phyloP scores from a whole-genome alignment of 2,113 vertebrate genomes.

The Clupea harengus region DNA sequence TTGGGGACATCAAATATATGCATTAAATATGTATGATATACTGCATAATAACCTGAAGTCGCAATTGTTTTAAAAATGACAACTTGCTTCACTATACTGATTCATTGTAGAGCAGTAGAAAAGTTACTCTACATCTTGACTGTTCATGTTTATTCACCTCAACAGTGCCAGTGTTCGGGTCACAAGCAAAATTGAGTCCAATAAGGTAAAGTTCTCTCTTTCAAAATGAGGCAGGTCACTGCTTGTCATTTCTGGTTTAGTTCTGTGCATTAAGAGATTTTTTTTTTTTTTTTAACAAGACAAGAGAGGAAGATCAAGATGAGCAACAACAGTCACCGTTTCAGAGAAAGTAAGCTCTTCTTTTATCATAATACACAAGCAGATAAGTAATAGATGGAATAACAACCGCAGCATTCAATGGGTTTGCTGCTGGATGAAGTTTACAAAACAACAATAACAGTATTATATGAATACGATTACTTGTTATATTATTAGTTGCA shows the following conservation, averaged over 20 bases:
- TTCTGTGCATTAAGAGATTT: not conserved
- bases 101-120: too few species aligned
- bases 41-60: not conserved
- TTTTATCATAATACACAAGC: not conserved
- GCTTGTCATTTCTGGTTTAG: not conserved
- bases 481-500: too few species aligned
- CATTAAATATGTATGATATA: not conserved
- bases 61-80: not conserved
- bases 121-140: not conserved
- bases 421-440: not conserved
- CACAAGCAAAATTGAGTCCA: constrained; percentile 57
- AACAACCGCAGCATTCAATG: not conserved
- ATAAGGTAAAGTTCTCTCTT: constrained; percentile 45
- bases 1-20: not conserved
- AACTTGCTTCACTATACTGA: too few species aligned
- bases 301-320: constrained; percentile 35
- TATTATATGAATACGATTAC: too few species aligned
- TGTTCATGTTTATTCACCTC: not conserved
- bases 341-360: constrained; percentile 68
- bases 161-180: constrained; percentile 67
- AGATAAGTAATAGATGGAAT: not conserved
- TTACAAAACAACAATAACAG: not conserved
- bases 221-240: not conserved
- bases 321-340: constrained; percentile 62
- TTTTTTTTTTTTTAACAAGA: not conserved